phyloP scores from a whole-genome alignment of 2,888 invertebrate species.

The Limnephilus lunatus region DNA sequence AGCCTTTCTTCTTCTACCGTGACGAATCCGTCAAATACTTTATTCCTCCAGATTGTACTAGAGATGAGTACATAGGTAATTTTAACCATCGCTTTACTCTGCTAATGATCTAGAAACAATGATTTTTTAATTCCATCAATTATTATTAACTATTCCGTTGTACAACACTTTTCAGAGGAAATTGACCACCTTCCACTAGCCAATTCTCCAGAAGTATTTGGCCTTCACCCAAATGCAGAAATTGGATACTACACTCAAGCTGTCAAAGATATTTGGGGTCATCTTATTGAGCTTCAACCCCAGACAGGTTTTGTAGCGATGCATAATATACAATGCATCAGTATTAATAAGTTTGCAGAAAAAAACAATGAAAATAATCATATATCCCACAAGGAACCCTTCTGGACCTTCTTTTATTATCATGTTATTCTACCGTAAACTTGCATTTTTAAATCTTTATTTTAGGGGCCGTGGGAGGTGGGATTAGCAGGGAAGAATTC shows the following conservation, averaged over 20 bases:
- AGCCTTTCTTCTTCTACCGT: slow-evolving; percentile 92
- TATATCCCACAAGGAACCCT: neutral
- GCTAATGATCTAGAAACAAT: neutral
- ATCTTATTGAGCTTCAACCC: slow-evolving; percentile 92
- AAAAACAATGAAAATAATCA: neutral
- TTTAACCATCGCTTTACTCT: neutral
- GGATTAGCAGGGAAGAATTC: slow-evolving; percentile 90
- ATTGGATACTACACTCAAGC: slow-evolving; percentile 95
- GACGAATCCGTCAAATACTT: slow-evolving; percentile 86
- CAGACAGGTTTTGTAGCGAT: slow-evolving; percentile 83
- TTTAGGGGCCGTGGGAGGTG: slow-evolving; percentile 82
- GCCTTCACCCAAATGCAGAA: slow-evolving; percentile 96
- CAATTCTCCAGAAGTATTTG: slow-evolving; percentile 94
- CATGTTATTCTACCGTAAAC: neutral
- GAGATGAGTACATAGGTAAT: slow-evolving; percentile 85
- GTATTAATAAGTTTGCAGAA: neutral
- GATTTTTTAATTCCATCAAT: neutral
- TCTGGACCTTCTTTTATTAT: neutral
- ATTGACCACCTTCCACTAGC: slow-evolving; percentile 89
- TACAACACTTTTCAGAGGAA: slow-evolving; percentile 76
- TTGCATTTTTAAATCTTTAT: neutral
- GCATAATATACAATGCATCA: neutral
- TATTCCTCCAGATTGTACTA: slow-evolving; percentile 83
- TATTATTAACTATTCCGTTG: slow-evolving; percentile 34
- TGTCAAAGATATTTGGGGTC: slow-evolving; percentile 90